phyloP scores from a whole-genome alignment of 2,888 invertebrate genomes.

The Caenorhabditis zanzibari region DNA sequence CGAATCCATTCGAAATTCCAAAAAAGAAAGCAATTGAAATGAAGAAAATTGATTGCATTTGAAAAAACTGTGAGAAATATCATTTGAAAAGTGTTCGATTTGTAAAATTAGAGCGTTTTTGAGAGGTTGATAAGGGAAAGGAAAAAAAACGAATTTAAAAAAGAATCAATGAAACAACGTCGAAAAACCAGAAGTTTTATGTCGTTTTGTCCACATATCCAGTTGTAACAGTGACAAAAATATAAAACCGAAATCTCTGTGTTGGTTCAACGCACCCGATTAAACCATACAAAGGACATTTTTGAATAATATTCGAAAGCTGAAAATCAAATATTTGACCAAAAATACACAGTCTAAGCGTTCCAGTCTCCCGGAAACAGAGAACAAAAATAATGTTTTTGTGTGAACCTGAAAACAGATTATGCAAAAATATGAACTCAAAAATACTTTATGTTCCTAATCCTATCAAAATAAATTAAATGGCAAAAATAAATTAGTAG shows the following conservation, averaged over 20 bases:
- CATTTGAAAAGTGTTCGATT: not conserved
- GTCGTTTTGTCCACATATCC: slow-evolving; percentile 2
- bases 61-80: not conserved
- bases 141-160: slow-evolving; percentile 3
- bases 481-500: slow-evolving; percentile 22
- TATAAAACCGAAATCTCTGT: slow-evolving; percentile 3
- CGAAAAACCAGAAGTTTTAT: slow-evolving; percentile 7
- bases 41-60: not conserved
- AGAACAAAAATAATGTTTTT: not conserved
- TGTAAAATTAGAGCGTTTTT: not conserved
- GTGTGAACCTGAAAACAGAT: slow-evolving; percentile 25
- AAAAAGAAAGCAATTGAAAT: slow-evolving; percentile 5
- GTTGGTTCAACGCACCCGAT: slow-evolving; percentile 27
- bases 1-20: not conserved
- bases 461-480: slow-evolving; percentile 6
- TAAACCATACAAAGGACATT: not conserved
- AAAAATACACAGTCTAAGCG: not conserved
- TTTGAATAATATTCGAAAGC: slow-evolving; percentile 25
- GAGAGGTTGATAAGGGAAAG: not conserved
- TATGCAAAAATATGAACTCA: slow-evolving; percentile 26
- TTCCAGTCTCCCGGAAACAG: not conserved
- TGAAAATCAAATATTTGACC: slow-evolving; percentile 43
- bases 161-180: slow-evolving; percentile 17
- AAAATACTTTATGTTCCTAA: slow-evolving; percentile 7
- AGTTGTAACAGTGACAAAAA: slow-evolving; percentile 11